Evolutionary conservation across 2,797 vertebrate species (phyloP), one percentile per base, ranked within the genome.

Genomic region (Xiphorhynchus erythropygius): DNA sequence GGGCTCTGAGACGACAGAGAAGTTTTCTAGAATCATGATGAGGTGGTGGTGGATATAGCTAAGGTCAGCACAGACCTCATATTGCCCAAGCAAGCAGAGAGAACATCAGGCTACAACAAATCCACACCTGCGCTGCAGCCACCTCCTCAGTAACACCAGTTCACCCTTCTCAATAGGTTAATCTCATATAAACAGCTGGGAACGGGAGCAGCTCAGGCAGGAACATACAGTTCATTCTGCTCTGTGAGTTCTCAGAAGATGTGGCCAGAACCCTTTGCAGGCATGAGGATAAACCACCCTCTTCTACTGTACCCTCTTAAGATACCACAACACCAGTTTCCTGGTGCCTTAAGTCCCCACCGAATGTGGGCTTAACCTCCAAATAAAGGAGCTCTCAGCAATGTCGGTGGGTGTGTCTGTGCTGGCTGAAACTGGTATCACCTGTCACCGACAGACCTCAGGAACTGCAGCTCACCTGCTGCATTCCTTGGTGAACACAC

Each of bases 171-270:
- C 50, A 4, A 8, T 2, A 63, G 25, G 33, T 50, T 68, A 47
- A 55, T 7, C 35, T 44, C 39, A 9, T 1, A 18, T 39, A 15
- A 47, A 27, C 39, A 53, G 39, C 14, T 0, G 1, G 13, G 44
- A 57, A 14, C 1, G 3, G 44, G 44, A 64, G 39, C 39, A 39
- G 44, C 50, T 75, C 32, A 21, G 56, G 12, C 49, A 57, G 39
- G 30, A 47, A 52, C 7, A 35, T 2, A 7, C 18, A 17, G 27
- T 42, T 70, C 6, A 22, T 76, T 77, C 64, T 62, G 70, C n/a
- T 42, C 50, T 39, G 32, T 21, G 22, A 32, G 21, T n/a, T 63
- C 30, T 23, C 56, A 7, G 15, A n/a, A n/a, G 16, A 50, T 18
- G 30, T 1, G 3, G 37, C 18, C 47, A 56, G 47, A 16, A 28